Evolutionary conservation across 30 jellyfish, hydroid and myxozoan species (phyloP).

Genomic region (Cassiopea andromeda): DNA sequence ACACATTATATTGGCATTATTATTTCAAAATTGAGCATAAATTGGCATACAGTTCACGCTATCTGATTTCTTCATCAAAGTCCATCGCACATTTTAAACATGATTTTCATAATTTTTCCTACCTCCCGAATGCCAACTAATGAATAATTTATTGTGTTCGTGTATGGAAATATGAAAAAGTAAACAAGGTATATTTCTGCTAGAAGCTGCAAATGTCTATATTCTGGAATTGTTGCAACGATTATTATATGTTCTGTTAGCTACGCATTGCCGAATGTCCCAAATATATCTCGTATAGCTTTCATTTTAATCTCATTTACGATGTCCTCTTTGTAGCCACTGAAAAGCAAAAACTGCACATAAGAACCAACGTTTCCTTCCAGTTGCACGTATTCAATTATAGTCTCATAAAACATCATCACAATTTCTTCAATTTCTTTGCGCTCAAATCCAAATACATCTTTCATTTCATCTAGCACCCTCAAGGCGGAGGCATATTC

Average conservation of each 20-base stretch:
- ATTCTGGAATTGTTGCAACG: background rate
- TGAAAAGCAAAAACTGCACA: conserved; percentile 21
- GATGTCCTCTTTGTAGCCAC: conserved; percentile 26
- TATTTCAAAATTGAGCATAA: too few relatives aligned
- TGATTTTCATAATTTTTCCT: too few relatives aligned
- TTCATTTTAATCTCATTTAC: conserved; percentile 11
- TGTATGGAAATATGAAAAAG: too few relatives aligned
- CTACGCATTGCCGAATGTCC: background rate
- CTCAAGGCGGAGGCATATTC: conserved; percentile 38
- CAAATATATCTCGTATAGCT: background rate
- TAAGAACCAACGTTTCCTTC: background rate
- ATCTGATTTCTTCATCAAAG: too few relatives aligned
- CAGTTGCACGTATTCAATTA: background rate
- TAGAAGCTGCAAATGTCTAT: too few relatives aligned
- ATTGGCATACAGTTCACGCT: too few relatives aligned
- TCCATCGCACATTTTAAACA: too few relatives aligned
- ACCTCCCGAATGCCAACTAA: too few relatives aligned
- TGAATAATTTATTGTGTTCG: too few relatives aligned
- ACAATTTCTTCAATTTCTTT: conserved; percentile 11
- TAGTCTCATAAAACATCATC: conserved; percentile 2
- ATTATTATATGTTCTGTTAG: background rate
- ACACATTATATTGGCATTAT: too few relatives aligned
- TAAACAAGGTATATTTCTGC: too few relatives aligned
- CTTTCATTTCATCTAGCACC: conserved; percentile 1
- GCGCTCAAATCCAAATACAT: background rate